A percentile compares a stretch with the other conserved stretches of the same genome.
These are phyloP conservation scores for Lophura swinhoii DNA, from an alignment of 2,797 vertebrate genomes.

Conservation along the genomic window DNA sequence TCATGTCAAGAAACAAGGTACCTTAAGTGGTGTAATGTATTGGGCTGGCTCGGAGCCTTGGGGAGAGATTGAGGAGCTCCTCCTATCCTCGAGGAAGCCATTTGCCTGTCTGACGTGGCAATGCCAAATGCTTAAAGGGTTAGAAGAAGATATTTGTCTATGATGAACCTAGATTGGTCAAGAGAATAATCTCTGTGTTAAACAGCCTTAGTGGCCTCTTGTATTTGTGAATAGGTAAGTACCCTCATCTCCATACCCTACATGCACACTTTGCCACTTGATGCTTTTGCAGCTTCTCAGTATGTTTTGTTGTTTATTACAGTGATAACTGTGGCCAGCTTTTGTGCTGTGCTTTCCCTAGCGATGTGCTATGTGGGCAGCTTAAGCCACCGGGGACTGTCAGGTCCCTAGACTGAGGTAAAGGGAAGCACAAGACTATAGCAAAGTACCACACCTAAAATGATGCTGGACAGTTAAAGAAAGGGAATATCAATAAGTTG, in stretches of 20 bases:
- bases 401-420: not conserved
- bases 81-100: not conserved
- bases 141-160: not conserved
- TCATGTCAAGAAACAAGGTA: not conserved
- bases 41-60: not conserved
- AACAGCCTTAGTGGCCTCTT: not conserved
- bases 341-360: not conserved
- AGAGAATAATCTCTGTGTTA: not conserved
- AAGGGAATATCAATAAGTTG: not conserved
- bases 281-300: not conserved
- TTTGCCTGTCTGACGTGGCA: not conserved
- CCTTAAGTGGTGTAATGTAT: not conserved
- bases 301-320: not conserved
- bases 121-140: not conserved
- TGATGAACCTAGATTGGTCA: not conserved
- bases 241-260: not conserved
- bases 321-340: rapidly evolving
- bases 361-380: not conserved
- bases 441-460: not conserved
- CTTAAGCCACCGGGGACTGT: not conserved
- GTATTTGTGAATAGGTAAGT: not conserved
- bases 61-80: not conserved
- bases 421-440: not conserved
- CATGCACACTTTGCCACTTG: not conserved
- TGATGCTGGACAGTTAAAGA: not conserved